Percentiles rank a stretch among this genome's conserved stretches.
Evolutionary conservation across 2,113 vertebrate species (phyloP).

Genomic region (Cyprinus carpio): DNA sequence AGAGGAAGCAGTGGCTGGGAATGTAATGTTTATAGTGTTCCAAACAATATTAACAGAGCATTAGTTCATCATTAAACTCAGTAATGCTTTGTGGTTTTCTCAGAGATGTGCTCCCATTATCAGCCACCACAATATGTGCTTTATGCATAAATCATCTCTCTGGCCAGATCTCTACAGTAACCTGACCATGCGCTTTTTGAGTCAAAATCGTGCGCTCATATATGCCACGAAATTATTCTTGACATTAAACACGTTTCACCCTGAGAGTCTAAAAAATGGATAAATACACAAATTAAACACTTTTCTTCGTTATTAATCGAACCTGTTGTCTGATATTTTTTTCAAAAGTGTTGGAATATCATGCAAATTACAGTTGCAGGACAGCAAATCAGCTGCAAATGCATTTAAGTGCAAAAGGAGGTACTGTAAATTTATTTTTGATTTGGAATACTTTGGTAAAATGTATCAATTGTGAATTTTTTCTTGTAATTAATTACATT

Average conservation of each 20-base stretch:
- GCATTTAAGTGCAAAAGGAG: background rate
- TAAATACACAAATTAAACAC: background rate
- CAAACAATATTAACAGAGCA: constrained; percentile 25
- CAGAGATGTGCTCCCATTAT: constrained; percentile 39
- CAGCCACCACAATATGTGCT: constrained; percentile 20
- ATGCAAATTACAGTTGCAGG: background rate
- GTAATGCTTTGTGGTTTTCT: constrained; percentile 47
- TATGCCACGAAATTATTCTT: background rate
- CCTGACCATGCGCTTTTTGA: background rate
- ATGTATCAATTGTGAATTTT: background rate
- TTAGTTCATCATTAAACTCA: constrained; percentile 36
- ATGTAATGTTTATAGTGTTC: constrained; percentile 36
- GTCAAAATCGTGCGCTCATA: background rate
- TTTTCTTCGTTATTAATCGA: background rate
- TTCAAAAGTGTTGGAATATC: background rate
- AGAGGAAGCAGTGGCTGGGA: constrained; percentile 44
- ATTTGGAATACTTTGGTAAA: background rate
- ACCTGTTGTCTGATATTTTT: background rate
- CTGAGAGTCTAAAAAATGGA: background rate
- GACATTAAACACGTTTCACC: background rate
- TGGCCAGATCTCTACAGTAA: background rate
- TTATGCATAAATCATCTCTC: constrained; percentile 14
- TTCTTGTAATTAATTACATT: background rate
- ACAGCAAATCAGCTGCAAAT: background rate
- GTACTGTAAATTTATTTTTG: background rate